phyloP scores from a whole-genome alignment of 2,797 vertebrate species.

The Acanthurus leucopareius region DNA sequence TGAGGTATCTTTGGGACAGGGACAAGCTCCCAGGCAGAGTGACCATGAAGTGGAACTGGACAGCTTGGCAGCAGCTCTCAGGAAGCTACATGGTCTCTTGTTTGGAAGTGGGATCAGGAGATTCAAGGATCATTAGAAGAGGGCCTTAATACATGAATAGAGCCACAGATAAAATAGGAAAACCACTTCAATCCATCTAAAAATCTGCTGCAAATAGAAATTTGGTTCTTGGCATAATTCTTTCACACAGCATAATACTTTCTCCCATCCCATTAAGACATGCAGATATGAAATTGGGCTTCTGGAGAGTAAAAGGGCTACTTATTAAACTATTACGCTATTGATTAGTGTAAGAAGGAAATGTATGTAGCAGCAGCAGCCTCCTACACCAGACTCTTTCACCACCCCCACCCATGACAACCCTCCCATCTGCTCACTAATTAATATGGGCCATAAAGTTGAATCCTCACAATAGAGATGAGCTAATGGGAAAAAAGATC shows the following conservation, averaged over 20 bases:
- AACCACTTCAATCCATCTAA: neutral
- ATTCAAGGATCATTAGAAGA: constrained; percentile 63
- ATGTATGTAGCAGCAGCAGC: constrained; percentile 30
- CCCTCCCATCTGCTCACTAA: constrained; percentile 59
- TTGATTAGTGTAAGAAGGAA: constrained; percentile 27
- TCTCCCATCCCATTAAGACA: constrained; percentile 13
- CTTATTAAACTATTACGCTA: constrained; percentile 33
- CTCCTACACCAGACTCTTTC: constrained; percentile 40
- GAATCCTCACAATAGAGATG: constrained; percentile 36
- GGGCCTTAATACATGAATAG: constrained; percentile 31
- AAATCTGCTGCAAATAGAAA: neutral
- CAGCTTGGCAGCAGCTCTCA: constrained; percentile 52
- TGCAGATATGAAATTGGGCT: neutral
- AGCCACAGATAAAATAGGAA: constrained; percentile 16
- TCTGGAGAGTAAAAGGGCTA: constrained; percentile 10
- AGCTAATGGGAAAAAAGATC: constrained; percentile 28
- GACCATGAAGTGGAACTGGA: constrained; percentile 58
- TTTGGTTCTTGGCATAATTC: constrained; percentile 9
- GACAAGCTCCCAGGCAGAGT: constrained; percentile 31
- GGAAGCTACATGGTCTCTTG: constrained; percentile 43
- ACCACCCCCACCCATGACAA: constrained; percentile 32
- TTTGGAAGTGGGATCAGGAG: constrained; percentile 46
- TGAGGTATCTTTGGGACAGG: constrained; percentile 35
- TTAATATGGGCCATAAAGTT: constrained; percentile 46
- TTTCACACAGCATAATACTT: neutral